These are phyloP conservation scores for Siphamia tubifer DNA, from an alignment of 2,113 vertebrate species.

Conservation along the genomic window DNA sequence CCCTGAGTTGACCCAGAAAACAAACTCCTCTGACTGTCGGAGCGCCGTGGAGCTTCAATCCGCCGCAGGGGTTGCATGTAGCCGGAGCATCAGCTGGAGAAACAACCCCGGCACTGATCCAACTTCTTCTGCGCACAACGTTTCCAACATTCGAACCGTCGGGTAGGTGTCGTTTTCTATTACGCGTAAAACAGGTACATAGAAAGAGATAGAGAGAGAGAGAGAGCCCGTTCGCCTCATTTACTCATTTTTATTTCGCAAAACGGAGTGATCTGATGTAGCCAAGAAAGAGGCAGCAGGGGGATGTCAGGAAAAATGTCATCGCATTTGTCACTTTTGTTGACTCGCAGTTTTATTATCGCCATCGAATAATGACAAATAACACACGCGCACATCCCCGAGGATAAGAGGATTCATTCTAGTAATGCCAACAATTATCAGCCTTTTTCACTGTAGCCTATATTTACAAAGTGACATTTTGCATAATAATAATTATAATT, in stretches of 20 bases:
- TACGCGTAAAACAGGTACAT: background rate
- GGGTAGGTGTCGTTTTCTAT: constrained; percentile 59
- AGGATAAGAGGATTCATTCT: background rate
- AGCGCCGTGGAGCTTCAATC: constrained; percentile 43
- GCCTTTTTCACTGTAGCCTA: background rate
- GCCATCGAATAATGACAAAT: background rate
- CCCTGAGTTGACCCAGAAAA: constrained; percentile 82
- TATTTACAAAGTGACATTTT: constrained; percentile 44
- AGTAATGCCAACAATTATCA: constrained; percentile 22
- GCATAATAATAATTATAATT: constrained; percentile 5
- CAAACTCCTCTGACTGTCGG: constrained; percentile 68
- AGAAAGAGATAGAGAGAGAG: no score
- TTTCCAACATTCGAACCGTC: constrained; percentile 14
- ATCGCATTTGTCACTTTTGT: constrained; percentile 5
- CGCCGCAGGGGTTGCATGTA: constrained; percentile 63
- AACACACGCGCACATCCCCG: background rate
- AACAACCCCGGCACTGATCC: constrained; percentile 21
- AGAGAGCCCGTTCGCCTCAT: no score
- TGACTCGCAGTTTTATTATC: background rate
- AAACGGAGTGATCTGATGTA: background rate
- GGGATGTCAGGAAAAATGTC: no score
- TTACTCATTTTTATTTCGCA: no score
- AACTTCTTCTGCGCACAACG: constrained; percentile 61
- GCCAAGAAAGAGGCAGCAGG: background rate
- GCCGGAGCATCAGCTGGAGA: constrained; percentile 64